Percentiles rank a stretch among this genome's conserved stretches.
phyloP scores from a whole-genome alignment of 2,113 vertebrate genomes.

The Leiothrix lutea region DNA sequence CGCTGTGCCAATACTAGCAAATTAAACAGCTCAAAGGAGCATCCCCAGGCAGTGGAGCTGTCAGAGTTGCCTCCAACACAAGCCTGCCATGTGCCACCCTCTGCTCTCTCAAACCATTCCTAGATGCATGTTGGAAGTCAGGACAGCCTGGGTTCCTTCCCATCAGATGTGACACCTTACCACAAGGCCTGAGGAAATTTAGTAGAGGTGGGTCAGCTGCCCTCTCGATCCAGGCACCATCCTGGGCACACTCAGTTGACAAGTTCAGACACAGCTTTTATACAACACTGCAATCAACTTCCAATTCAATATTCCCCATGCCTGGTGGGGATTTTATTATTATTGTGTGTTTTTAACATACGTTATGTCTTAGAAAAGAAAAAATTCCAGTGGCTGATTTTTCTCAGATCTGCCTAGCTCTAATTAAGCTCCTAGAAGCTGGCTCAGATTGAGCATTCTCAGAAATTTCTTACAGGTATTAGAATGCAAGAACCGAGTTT shows the following conservation, averaged over 20 bases:
- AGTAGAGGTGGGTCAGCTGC: neutral
- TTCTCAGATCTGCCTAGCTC: neutral
- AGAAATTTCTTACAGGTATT: neutral
- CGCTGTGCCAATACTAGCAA: neutral
- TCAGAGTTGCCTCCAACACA: neutral
- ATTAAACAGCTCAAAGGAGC: neutral
- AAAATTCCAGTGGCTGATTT: neutral
- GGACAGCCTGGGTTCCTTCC: neutral
- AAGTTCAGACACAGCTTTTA: neutral
- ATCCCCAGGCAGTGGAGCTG: neutral
- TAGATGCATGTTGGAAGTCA: neutral
- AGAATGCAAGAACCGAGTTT: neutral
- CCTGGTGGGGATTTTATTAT: neutral
- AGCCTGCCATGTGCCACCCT: neutral
- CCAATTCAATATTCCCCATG: neutral
- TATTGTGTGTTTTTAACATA: neutral
- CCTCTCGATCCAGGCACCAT: neutral
- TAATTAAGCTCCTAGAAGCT: neutral
- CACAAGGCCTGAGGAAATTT: neutral
- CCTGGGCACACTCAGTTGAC: neutral
- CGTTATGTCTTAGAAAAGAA: neutral
- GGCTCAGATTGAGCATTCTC: neutral
- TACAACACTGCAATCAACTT: neutral
- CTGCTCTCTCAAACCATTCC: neutral
- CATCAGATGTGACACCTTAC: neutral